phyloP scores from a whole-genome alignment of 2,888 invertebrate genomes.

The Xestobium rufovillosum region DNA sequence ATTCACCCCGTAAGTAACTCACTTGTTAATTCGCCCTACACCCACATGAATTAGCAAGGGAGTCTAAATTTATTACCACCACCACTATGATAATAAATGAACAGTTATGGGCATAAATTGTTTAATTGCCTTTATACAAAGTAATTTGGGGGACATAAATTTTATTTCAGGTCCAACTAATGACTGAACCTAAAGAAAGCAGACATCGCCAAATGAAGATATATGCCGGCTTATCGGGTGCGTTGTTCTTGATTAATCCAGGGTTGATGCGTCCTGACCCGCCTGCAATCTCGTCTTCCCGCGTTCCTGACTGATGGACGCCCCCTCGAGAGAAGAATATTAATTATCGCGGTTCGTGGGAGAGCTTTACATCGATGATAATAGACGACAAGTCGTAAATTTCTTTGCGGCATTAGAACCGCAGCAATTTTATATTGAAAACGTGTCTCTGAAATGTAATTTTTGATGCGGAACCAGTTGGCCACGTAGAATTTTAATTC shows the following conservation, averaged over 20 bases:
- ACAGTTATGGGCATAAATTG: too few relatives aligned
- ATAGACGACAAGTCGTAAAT: conserved; percentile 29
- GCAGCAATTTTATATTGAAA: conserved; percentile 3
- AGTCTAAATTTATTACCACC: too few relatives aligned
- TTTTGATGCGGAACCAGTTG: conserved; percentile 1
- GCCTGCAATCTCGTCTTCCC: conserved; percentile 16
- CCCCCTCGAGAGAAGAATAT: conserved; percentile 28
- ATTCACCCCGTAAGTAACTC: too few relatives aligned
- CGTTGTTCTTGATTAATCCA: conserved; percentile 28
- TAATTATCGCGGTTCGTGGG: conserved; percentile 27
- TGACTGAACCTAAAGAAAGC: conserved; percentile 12
- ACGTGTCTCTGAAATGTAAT: neutral
- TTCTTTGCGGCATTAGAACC: conserved; percentile 21
- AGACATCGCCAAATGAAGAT: conserved; percentile 26
- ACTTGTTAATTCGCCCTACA: too few relatives aligned
- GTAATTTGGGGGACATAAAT: too few relatives aligned
- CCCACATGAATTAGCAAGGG: too few relatives aligned
- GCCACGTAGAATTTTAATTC: conserved; percentile 9
- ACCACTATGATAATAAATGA: too few relatives aligned
- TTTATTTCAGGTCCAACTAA: too few relatives aligned
- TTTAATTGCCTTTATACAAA: too few relatives aligned
- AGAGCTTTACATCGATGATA: conserved; percentile 25
- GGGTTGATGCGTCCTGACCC: conserved; percentile 21
- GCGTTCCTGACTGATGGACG: conserved; percentile 23
- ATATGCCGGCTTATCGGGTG: conserved; percentile 25